Conservation (phyloP, 2,113 vertebrate species). For the Tragelaphus imberbis region DNA sequence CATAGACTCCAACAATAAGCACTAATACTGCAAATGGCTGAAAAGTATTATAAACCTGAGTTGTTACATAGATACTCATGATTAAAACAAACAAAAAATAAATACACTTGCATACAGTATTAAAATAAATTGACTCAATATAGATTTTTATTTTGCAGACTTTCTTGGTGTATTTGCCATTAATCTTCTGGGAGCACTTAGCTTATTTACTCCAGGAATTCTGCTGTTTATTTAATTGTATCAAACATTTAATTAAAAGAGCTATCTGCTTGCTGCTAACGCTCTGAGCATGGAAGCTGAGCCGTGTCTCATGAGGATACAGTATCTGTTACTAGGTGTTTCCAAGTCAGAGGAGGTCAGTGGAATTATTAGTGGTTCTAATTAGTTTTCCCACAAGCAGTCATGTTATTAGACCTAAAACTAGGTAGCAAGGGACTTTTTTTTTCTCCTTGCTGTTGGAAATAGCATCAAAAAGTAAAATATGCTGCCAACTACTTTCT, state of each 20-base stretch:
- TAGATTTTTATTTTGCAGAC: slow-evolving; percentile 20
- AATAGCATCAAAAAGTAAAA: slow-evolving; percentile 6
- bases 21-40: background rate
- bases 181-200: slow-evolving; percentile 40
- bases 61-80: background rate
- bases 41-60: background rate
- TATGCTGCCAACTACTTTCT: background rate
- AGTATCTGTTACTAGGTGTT: background rate
- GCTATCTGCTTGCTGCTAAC: background rate
- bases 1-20: background rate
- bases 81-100: background rate
- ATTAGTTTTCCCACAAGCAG: slow-evolving; percentile 33
- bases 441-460: background rate
- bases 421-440: background rate
- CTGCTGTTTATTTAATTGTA: slow-evolving; percentile 47
- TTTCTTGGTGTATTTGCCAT: background rate
- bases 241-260: slow-evolving; percentile 64
- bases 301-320: background rate
- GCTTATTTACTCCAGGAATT: slow-evolving; percentile 47
- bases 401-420: background rate
- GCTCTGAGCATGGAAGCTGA: background rate
- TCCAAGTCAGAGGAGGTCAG: slow-evolving; percentile 31
- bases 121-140: slow-evolving; percentile 33
- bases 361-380: slow-evolving; percentile 11
- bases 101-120: background rate